Conservation (phyloP, 2,113 vertebrate species). For the Microtus montanus region DNA sequence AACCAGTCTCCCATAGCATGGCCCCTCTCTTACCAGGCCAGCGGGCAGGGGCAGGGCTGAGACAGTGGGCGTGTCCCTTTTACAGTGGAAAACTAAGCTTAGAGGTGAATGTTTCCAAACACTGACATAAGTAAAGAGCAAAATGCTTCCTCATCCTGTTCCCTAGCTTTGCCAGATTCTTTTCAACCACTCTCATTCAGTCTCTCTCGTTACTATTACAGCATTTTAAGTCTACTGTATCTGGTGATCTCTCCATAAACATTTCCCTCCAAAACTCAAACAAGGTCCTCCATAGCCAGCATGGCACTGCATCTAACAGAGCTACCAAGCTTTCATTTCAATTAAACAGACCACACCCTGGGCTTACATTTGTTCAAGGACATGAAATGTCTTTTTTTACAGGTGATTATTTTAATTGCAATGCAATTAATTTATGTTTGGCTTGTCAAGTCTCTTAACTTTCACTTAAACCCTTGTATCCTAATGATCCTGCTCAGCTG, state of each 20-base stretch:
- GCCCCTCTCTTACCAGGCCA: not conserved
- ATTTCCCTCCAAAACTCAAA: not conserved
- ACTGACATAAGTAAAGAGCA: not conserved
- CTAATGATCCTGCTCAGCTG: not conserved
- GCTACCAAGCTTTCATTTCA: not conserved
- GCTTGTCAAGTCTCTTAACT: not conserved
- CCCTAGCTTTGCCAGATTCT: not conserved
- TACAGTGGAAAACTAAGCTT: not conserved
- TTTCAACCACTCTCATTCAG: not conserved
- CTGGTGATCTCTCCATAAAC: not conserved
- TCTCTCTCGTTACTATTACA: not conserved
- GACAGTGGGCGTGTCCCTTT: not conserved
- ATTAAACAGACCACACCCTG: not conserved
- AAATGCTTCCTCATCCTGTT: not conserved
- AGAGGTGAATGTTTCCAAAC: not conserved
- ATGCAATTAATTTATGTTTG: not conserved
- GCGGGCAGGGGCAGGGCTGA: not conserved
- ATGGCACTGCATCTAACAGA: not conserved
- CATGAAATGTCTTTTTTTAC: not conserved
- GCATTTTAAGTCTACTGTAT: not conserved
- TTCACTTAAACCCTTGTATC: not conserved
- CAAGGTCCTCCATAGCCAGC: not conserved
- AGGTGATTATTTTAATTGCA: not conserved
- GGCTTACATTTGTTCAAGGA: not conserved
- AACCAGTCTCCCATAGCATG: fast-evolving